Conservation (phyloP, 2,113 vertebrate genomes). For the Argyrosomus japonicus region DNA sequence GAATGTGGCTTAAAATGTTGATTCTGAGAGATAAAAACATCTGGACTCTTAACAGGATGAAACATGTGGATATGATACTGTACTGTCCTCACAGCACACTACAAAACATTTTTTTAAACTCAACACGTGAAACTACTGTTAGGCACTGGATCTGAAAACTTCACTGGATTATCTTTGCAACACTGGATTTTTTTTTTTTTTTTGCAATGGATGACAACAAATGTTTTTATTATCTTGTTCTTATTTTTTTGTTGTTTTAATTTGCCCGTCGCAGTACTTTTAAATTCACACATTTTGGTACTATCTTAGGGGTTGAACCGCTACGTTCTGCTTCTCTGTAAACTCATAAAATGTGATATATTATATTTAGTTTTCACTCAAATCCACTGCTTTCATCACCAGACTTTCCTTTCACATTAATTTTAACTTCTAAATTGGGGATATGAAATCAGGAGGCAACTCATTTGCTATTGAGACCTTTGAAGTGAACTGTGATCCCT, state of each 20-base stretch:
- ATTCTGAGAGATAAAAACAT: conserved; percentile 14
- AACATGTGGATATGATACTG: background rate
- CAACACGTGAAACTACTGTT: conserved; percentile 18
- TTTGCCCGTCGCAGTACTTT: conserved; percentile 1
- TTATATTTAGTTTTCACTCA: background rate
- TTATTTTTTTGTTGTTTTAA: conserved; percentile 31
- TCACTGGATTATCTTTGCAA: conserved; percentile 63
- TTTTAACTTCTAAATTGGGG: background rate
- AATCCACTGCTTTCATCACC: background rate
- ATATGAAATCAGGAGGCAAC: background rate
- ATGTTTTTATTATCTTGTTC: conserved; percentile 17
- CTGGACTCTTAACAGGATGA: conserved; percentile 20
- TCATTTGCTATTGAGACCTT: background rate
- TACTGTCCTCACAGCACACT: background rate
- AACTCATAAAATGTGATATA: background rate
- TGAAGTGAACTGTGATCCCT: background rate
- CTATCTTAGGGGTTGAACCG: background rate
- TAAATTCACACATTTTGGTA: background rate
- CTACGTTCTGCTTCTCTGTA: background rate
- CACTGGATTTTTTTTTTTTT: conserved; percentile 52
- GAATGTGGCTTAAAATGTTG: background rate
- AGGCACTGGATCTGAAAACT: conserved; percentile 43
- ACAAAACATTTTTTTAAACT: conserved; percentile 10
- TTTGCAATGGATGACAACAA: background rate
- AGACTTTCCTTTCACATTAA: accelerated